Conservation (phyloP, 2,888 invertebrate species). For the Amphipoea lucens region DNA sequence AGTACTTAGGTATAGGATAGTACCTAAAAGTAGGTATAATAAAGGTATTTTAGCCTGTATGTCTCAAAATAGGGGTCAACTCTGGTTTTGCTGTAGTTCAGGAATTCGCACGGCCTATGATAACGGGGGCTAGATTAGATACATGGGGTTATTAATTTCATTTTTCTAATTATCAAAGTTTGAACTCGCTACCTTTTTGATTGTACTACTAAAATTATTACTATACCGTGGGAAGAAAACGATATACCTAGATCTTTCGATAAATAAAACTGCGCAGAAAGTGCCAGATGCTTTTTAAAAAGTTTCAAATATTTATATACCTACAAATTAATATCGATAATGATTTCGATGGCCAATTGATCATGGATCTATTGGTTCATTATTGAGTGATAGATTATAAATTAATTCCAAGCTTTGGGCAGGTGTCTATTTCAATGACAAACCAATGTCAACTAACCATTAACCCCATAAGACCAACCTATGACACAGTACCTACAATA, state of each 20-base stretch:
- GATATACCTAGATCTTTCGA: background rate
- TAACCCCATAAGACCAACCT: conserved; percentile 18
- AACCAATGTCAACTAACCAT: conserved; percentile 4
- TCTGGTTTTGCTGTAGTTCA: background rate
- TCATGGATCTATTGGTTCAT: background rate
- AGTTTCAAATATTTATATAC: background rate
- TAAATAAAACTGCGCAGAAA: background rate
- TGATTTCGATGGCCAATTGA: background rate
- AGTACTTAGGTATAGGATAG: background rate
- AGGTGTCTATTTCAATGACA: conserved; percentile 5
- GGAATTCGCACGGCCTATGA: background rate
- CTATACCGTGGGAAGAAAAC: background rate
- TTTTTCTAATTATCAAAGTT: background rate
- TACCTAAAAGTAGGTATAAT: background rate
- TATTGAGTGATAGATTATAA: background rate
- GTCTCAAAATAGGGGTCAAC: background rate
- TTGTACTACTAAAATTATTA: background rate
- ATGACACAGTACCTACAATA: conserved; percentile 11
- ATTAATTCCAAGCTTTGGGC: background rate
- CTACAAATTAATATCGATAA: background rate
- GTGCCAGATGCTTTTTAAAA: background rate
- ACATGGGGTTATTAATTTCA: background rate
- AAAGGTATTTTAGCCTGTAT: background rate
- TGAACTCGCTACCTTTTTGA: background rate
- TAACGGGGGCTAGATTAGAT: background rate